Base-by-base conservation (phyloP, 2,888 invertebrate species). In the Heteropelma amictum region DNA sequence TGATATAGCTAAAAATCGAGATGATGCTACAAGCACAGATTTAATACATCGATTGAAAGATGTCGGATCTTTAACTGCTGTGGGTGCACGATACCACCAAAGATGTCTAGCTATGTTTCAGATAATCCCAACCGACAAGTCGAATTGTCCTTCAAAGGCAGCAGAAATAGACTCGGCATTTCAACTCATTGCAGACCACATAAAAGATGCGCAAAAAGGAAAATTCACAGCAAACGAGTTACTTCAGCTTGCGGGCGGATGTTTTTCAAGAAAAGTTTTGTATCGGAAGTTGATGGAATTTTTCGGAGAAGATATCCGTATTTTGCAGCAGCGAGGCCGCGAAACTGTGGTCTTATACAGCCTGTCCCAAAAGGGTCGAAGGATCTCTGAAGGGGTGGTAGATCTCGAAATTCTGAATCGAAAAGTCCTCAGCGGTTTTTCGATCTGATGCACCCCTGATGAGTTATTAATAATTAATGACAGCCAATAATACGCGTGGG, bases 81-180 rank as follows among this genome's bases (percentile, higher is more conserved):
- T 61, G 7, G 51, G 40, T 21, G 69, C 60, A 49, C 23, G 61
- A 51, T 69, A 69, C 23, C 69, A 69, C 38, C 14, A n/a, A 35
- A 54, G 35, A 54, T 54, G 54, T 17, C 6, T 4, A 12, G 30
- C 28, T 6, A 6, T 17, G 28, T 51, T 12, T 28, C 8, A 7
- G 12, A 30, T 2, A 30, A 30, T 51, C 8, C 51, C 21, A 45
- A 1, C 12, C 8, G 17, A 30, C 3, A 12, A 56, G 12, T 63
- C 63, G 1, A 14, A 14, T 35, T 3, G 23, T 38, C 1, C 5
- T 42, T 19, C 19, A 4, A 53, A 7, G 38, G 10, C 3, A 28
- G 23, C 7, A 42, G 19, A 60, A 49, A 45, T 53, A 28, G 60
- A 69, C 4, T 38, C 60, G 8, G 5, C 38, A 10, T n/a, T n/a